These are phyloP conservation scores for Lacanobia wlatinum DNA, from an alignment of 2,888 invertebrate genomes.

Conservation along the genomic window DNA sequence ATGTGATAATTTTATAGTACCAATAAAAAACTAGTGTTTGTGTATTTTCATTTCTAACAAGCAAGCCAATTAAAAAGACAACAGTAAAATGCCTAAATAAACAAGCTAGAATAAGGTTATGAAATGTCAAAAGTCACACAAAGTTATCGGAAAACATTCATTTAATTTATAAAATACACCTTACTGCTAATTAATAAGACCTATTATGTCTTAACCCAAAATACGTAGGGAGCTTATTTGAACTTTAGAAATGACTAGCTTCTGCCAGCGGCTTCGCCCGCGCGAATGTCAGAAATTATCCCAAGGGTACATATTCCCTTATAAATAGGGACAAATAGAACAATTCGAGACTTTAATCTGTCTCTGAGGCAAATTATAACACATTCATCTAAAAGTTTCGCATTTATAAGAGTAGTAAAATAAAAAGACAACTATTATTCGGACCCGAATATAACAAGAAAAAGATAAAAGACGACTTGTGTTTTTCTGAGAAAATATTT, in stretches of 20 bases:
- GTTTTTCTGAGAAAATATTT: constrained; percentile 4
- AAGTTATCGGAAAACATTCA: neutral
- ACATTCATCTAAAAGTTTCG: no score
- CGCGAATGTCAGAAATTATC: no score
- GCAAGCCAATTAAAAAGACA: constrained; percentile 29
- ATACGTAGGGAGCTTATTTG: constrained; percentile 11
- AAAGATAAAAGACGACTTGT: constrained; percentile 7
- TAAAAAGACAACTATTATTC: neutral
- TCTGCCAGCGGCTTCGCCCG: no score
- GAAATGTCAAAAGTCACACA: constrained; percentile 24
- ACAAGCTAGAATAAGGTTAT: constrained; percentile 16
- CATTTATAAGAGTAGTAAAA: neutral
- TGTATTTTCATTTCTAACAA: constrained; percentile 19
- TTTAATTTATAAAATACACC: constrained; percentile 9
- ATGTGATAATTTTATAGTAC: neutral
- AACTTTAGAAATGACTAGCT: neutral
- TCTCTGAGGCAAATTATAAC: no score
- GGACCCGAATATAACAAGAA: neutral
- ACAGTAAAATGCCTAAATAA: constrained; percentile 12
- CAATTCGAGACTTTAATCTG: no score
- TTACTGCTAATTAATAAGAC: neutral
- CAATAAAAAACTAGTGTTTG: constrained; percentile 9
- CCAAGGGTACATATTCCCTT: no score
- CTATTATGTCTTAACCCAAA: constrained; percentile 1
- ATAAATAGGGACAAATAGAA: no score